Conservation (phyloP, 2,888 invertebrate genomes). For the Prosopocoilus inquinatus region DNA sequence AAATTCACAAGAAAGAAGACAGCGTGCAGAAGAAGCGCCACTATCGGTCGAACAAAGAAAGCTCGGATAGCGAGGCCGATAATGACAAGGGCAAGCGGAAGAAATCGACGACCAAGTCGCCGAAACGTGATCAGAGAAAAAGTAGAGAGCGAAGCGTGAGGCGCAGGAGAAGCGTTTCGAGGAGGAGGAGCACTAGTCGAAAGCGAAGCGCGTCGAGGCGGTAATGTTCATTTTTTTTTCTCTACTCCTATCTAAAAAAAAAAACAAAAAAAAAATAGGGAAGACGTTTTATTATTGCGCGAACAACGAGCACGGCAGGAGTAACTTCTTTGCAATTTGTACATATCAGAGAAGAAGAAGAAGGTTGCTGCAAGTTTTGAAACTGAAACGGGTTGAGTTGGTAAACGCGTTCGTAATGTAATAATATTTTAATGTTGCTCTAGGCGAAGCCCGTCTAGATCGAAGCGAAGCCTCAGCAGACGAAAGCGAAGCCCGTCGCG, state of each 20-base stretch:
- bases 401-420: no score
- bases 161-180: conserved; percentile 47
- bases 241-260: no score
- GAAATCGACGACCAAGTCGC: conserved; percentile 40
- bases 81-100: conserved; percentile 43
- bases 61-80: conserved; percentile 63
- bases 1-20: conserved; percentile 74
- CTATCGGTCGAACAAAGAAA: conserved; percentile 83
- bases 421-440: conserved; percentile 20
- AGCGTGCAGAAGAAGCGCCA: conserved; percentile 85
- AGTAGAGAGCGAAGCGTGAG: conserved; percentile 54
- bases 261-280: no score
- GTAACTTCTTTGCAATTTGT: no score
- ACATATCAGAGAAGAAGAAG: no score
- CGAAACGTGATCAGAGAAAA: conserved; percentile 36
- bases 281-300: no score
- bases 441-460: conserved; percentile 46
- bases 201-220: conserved; percentile 47
- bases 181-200: conserved; percentile 39
- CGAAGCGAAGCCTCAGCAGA: conserved; percentile 42
- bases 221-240: conserved; percentile 26
- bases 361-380: no score
- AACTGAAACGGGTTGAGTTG: no score
- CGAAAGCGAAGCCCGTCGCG: conserved; percentile 42
- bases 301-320: no score